Percentiles rank a stretch among this genome's conserved stretches.
Evolutionary conservation across 1,140 invertebrate species (phyloP).

Genomic region (Chironomus tepperi): DNA sequence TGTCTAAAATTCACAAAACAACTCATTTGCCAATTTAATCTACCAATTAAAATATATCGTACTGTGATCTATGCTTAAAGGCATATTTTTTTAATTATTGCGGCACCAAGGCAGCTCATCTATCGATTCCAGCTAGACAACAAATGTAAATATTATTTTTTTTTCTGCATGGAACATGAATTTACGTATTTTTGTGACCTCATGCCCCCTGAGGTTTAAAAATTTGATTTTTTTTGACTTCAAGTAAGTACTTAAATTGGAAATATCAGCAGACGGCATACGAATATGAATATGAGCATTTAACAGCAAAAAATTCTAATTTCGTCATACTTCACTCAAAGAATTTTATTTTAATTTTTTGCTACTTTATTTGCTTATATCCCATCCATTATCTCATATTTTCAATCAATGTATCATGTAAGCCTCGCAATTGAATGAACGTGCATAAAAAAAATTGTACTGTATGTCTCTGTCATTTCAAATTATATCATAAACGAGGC

Average conservation of each 20-base stretch:
- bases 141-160: neutral
- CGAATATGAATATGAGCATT: too few relatives aligned
- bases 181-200: neutral
- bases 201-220: neutral
- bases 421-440: neutral
- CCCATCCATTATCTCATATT: neutral
- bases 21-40: too few relatives aligned
- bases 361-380: neutral
- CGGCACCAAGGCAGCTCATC: too few relatives aligned
- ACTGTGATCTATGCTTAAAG: too few relatives aligned
- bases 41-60: too few relatives aligned
- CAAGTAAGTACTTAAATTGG: too few relatives aligned
- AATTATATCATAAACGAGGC: slow-evolving; percentile 17
- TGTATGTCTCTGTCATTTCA: neutral
- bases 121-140: too few relatives aligned
- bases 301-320: neutral
- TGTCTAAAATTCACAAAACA: too few relatives aligned
- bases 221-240: too few relatives aligned
- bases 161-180: neutral
- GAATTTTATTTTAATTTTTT: neutral
- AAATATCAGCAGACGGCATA: too few relatives aligned
- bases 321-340: neutral
- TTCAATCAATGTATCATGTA: neutral
- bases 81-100: too few relatives aligned
- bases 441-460: too few relatives aligned